Base-by-base conservation (phyloP, 1,140 invertebrate genomes). In the Chelonus insularis region DNA sequence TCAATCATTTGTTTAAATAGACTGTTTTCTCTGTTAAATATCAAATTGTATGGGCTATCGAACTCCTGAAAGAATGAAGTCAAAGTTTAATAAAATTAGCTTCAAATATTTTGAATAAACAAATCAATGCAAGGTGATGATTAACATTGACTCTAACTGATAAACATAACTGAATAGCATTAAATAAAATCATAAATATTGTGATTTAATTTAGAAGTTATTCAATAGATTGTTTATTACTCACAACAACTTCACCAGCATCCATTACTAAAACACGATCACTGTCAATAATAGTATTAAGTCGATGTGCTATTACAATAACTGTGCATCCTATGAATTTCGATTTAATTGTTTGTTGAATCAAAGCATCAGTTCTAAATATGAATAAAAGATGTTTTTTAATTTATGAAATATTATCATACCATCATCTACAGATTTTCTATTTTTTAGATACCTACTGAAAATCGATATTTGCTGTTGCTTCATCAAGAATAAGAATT, bases 391-490 rank as follows among this genome's bases (percentile, higher is more conserved):
- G n/a, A 52, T 25, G n/a, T 14, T 23, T 36, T 18, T 32, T 59
- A 51, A 54, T 23, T 52, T 9, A 25, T 14, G 43, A 32, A 41
- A 43, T 55, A 29, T 9, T 18, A 9, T 48, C 18, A 52, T 85
- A 77, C 86, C 85, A 73, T 85, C 80, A 16, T 84, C 62, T 36
- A 83, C 68, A 14, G 83, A 66, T 51, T 50, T n/a, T n/a, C n/a
- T n/a, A n/a, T n/a, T n/a, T n/a, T n/a, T n/a, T n/a, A n/a, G n/a
- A n/a, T n/a, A 89, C 84, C 81, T 75, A 91, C 88, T 86, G 82
- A 12, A 84, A 84, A 77, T 90, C 88, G 8, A 90, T 87, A 71
- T 90, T 90, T 11, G 88, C 88, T 0, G 88, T 90, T 7, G 88
- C 87, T 76, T 91, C 88, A 66, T 90, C 88, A 56, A 90, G 78